Percentiles rank a stretch among this genome's conserved stretches.
These are phyloP conservation scores for Porites divaricata DNA, from an alignment of 92 coral and sea anemone species.

Conservation along the genomic window DNA sequence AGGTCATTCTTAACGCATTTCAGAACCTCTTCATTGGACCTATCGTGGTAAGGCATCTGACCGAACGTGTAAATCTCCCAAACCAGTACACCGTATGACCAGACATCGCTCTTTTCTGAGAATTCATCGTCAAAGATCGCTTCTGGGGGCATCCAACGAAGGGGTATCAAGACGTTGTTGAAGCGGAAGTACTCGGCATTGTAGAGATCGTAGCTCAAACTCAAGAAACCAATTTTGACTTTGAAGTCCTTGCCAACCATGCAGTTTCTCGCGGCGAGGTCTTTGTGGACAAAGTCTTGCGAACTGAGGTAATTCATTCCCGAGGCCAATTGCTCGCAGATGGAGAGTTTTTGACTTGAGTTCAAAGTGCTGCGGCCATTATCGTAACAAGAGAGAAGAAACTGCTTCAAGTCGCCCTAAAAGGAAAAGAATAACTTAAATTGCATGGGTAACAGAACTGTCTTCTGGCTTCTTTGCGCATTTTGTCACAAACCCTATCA, in stretches of 20 bases:
- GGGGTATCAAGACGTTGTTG: constrained; percentile 87
- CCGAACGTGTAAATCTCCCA: constrained; percentile 98
- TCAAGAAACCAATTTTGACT: constrained; percentile 93
- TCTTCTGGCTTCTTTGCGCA: too few relatives aligned
- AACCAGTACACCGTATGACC: constrained; percentile 91
- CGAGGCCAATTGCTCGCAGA: constrained; percentile 81
- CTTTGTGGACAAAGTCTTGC: constrained; percentile 86
- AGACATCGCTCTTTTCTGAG: constrained; percentile 94
- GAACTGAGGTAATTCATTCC: constrained; percentile 93
- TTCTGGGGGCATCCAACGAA: constrained; percentile 99
- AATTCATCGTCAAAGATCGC: constrained; percentile 94
- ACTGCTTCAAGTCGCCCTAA: constrained; percentile 98
- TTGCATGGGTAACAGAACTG: too few relatives aligned
- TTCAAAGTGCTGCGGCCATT: constrained; percentile 88
- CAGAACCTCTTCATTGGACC: constrained; percentile 93
- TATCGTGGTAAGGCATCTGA: constrained; percentile 85
- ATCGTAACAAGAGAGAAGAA: constrained; percentile 79
- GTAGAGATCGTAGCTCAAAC: constrained; percentile 93
- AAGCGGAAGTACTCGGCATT: constrained; percentile 90
- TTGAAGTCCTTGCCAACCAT: constrained; percentile 86
- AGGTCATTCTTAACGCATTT: constrained; percentile 88
- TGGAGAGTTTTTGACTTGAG: constrained; percentile 85
- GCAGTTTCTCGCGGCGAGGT: constrained; percentile 96
- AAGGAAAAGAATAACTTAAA: not conserved
- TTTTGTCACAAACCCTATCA: too few relatives aligned